A percentile compares a stretch with the other conserved stretches of the same genome.
These are phyloP conservation scores for Drosophila pandora DNA, from an alignment of 1,140 invertebrate genomes.

Conservation along the genomic window DNA sequence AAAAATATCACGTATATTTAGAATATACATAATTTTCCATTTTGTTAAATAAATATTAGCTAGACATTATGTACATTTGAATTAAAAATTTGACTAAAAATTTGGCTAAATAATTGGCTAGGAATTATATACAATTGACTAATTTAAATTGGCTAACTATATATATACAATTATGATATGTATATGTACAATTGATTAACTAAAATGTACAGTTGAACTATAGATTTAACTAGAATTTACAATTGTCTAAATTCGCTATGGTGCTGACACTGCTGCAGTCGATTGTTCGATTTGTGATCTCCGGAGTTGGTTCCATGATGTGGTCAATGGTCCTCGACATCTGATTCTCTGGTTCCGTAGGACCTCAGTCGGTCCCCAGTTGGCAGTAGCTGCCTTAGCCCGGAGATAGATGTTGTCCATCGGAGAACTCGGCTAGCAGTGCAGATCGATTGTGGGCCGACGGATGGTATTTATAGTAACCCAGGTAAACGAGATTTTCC, in stretches of 20 bases:
- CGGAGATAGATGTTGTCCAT: constrained; percentile 38
- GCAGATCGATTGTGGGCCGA: constrained; percentile 42
- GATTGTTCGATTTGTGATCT: background rate
- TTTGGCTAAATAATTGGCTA: constrained; percentile 50
- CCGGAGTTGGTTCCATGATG: background rate
- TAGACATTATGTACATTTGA: constrained; percentile 21
- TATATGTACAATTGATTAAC: background rate
- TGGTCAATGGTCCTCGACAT: background rate
- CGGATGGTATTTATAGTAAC: constrained; percentile 51
- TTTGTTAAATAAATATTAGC: constrained; percentile 8
- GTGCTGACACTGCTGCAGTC: constrained; percentile 47
- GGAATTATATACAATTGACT: constrained; percentile 37
- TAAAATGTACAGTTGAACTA: constrained; percentile 27
- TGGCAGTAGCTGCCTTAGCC: constrained; percentile 5
- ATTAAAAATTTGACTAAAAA: constrained; percentile 7
- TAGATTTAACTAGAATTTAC: constrained; percentile 30
- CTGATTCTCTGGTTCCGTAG: background rate
- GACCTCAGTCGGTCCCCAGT: background rate
- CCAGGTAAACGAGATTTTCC: constrained; percentile 42
- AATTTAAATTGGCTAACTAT: constrained; percentile 16
- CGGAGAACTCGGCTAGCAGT: constrained; percentile 58
- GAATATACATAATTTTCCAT: constrained; percentile 35
- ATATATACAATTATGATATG: constrained; percentile 4
- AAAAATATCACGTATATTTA: constrained; percentile 66
- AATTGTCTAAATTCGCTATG: constrained; percentile 45